Evolutionary conservation across 2,113 vertebrate genomes (phyloP), one percentile per base, ranked within the genome.

Genomic region (Aleadryas rufinucha): DNA sequence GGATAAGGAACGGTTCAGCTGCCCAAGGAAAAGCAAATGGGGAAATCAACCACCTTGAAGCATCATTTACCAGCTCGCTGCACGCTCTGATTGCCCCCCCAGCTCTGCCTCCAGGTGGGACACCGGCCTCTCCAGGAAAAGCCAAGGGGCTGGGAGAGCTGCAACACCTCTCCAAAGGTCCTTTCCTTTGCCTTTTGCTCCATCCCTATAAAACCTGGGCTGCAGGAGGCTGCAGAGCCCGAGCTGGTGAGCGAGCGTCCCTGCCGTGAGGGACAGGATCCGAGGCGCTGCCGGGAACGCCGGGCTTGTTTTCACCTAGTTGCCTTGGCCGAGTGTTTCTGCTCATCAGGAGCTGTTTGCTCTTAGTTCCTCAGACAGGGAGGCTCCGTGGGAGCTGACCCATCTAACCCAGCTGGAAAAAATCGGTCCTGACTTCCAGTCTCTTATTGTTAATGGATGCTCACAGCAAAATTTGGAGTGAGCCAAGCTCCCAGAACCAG

Each of bases 371-470:
- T 59, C 82, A 84, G 95, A 60, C 90, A 90, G 60, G 76, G 63
- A 96, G 54, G 92, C 90, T 81, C 42, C 79, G 1, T 47, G 60
- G 76, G 64, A 70, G 79, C 88, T 96, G 95, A 95, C 90, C 90
- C 90, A n/a, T 95, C 92, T 68, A 96, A 96, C 9, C 95, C 93
- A 93, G 93, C 92, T 28, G 93, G 92, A 96, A 96, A 94, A 95
- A 96, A 96, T 91, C 9, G 33, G 85, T 96, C 95, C 95, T 96
- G 96, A 96, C 93, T 97, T 84, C 76, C 42, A 96, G 96, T 95
- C 96, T 88, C 93, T 93, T 90, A 14, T 60, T 64, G 92, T 96
- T 95, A 96, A 93, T 3, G 69, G 70, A 30, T 41, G 47, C 69
- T 63, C 11, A 45, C 72, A 52, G 16, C 71, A 20, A 88, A 90